Evolutionary conservation across 2,797 vertebrate genomes (phyloP).

Genomic region (Neopelma chrysocephalum): DNA sequence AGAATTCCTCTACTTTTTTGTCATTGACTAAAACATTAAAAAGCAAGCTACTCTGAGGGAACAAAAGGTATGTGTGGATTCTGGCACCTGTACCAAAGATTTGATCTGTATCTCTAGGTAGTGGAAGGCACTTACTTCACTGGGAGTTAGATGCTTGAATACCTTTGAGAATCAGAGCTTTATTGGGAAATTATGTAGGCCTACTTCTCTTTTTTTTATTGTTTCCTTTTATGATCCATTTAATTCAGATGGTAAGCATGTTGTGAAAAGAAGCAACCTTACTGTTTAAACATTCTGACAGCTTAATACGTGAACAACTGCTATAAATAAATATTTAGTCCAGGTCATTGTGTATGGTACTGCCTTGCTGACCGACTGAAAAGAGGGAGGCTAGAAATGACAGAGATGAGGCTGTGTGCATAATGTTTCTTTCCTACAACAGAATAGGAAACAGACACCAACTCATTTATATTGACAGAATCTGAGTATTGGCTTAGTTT

Average conservation of each 20-base stretch:
- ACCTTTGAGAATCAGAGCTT: not conserved
- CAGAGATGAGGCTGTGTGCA: not conserved
- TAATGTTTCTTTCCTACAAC: not conserved
- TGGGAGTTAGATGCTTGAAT: not conserved
- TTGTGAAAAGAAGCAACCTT: not conserved
- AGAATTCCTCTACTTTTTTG: not conserved
- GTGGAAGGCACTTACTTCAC: not conserved
- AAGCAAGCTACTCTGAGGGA: not conserved
- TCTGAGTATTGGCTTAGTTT: not conserved
- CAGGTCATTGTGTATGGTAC: not conserved
- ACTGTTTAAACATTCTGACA: not conserved
- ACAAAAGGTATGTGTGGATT: not conserved
- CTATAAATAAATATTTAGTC: not conserved
- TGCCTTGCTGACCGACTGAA: not conserved
- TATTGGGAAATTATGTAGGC: not conserved
- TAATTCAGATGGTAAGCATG: not conserved
- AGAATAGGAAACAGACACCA: not conserved
- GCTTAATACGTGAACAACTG: not conserved
- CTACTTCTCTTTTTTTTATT: not conserved
- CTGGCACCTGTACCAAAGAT: not conserved
- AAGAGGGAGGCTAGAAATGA: not conserved
- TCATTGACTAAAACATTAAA: not conserved
- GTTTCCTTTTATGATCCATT: not conserved
- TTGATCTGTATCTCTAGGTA: not conserved
- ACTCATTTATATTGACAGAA: not conserved